Conservation (phyloP, 1,140 invertebrate species). For the Plutomurus gul region DNA sequence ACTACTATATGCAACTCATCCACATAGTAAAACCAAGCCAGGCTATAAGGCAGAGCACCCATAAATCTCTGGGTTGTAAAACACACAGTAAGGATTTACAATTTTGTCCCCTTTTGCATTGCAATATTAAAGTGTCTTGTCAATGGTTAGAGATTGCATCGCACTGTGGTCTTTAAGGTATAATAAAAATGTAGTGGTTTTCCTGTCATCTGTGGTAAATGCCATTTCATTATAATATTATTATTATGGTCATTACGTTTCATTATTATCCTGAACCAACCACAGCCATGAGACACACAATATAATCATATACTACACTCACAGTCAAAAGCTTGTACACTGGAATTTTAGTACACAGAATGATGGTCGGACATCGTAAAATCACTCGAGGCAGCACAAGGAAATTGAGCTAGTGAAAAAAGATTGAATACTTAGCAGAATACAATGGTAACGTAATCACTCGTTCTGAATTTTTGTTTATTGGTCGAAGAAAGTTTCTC, state of each 20-base stretch:
- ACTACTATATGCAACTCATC: neutral
- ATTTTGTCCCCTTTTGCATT: neutral
- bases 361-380: neutral
- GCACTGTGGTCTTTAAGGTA: neutral
- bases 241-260: neutral
- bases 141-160: neutral
- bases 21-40: too few relatives aligned
- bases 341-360: too few relatives aligned
- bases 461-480: neutral
- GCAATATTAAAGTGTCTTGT: neutral
- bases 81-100: neutral
- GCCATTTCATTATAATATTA: neutral
- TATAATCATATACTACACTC: too few relatives aligned
- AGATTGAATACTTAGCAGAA: neutral
- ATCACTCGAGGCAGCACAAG: neutral
- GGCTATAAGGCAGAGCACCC: too few relatives aligned
- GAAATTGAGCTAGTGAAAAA: neutral
- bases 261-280: neutral
- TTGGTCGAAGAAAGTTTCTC: constrained; percentile 11
- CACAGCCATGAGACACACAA: too few relatives aligned
- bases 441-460: neutral
- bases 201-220: constrained; percentile 21
- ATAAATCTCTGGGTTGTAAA: neutral
- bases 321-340: too few relatives aligned
- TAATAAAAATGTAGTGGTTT: constrained; percentile 26